phyloP scores from a whole-genome alignment of 2,888 invertebrate genomes.

The Cabera pusaria region DNA sequence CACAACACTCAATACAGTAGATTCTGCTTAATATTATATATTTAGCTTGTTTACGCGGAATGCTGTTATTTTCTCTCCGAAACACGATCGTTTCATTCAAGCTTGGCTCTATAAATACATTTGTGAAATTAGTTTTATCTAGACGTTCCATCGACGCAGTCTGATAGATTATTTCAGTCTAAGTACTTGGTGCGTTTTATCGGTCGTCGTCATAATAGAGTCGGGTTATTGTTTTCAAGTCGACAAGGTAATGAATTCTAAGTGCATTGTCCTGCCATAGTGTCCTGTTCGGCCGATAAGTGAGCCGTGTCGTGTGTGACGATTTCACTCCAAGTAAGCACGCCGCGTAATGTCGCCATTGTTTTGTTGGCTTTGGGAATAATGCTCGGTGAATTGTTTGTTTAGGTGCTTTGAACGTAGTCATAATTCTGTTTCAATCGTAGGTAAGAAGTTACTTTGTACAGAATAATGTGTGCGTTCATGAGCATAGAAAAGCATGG shows the following conservation, averaged over 20 bases:
- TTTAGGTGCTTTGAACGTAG: slow-evolving; percentile 2
- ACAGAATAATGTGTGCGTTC: too few relatives aligned
- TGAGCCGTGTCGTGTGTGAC: slow-evolving; percentile 30
- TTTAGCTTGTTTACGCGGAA: slow-evolving; percentile 6
- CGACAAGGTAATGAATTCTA: slow-evolving; percentile 53
- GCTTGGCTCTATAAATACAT: slow-evolving; percentile 4
- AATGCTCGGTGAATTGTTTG: slow-evolving; percentile 11
- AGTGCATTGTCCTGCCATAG: slow-evolving; percentile 58
- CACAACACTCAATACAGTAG: too few relatives aligned
- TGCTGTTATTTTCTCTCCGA: slow-evolving; percentile 2
- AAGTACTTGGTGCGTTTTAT: slow-evolving; percentile 38
- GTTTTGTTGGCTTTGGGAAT: slow-evolving; percentile 21
- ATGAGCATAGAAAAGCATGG: too few relatives aligned
- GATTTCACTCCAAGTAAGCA: slow-evolving; percentile 35
- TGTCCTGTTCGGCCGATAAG: slow-evolving; percentile 48
- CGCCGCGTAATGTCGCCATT: slow-evolving; percentile 27
- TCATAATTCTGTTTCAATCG: too few relatives aligned
- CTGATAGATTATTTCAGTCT: slow-evolving; percentile 6
- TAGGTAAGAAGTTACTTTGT: too few relatives aligned
- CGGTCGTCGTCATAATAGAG: slow-evolving; percentile 37
- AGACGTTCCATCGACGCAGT: slow-evolving; percentile 1
- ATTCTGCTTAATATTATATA: too few relatives aligned
- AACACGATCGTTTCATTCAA: slow-evolving; percentile 8
- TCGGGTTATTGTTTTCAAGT: slow-evolving; percentile 57
- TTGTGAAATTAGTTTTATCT: slow-evolving; percentile 7